Conservation (phyloP, 2,113 vertebrate species). For the Triplophysa siluroides region DNA sequence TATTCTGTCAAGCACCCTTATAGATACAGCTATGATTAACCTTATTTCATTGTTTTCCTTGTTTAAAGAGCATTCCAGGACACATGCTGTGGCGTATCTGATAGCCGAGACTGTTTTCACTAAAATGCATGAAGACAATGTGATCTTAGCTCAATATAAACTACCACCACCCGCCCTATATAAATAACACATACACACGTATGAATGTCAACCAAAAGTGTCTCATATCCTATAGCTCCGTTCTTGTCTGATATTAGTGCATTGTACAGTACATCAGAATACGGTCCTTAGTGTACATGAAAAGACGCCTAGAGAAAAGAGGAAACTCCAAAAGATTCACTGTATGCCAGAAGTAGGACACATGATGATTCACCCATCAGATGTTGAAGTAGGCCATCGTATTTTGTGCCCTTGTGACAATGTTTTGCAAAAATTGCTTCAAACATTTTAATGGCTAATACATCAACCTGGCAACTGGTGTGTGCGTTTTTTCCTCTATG, state of each 20-base stretch:
- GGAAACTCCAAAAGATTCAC: background rate
- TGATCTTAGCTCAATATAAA: slow-evolving; percentile 18
- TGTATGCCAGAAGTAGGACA: slow-evolving; percentile 33
- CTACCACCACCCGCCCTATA: slow-evolving; percentile 5
- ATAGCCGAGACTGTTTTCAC: slow-evolving; percentile 36
- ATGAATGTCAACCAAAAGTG: background rate
- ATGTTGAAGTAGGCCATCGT: slow-evolving; percentile 22
- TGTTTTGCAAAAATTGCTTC: slow-evolving; percentile 20
- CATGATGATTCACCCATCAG: slow-evolving; percentile 26
- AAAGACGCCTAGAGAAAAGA: background rate
- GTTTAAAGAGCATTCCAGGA: background rate
- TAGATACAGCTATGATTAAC: background rate
- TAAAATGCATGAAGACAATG: background rate
- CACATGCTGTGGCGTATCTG: slow-evolving; percentile 49
- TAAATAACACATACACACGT: slow-evolving; percentile 11
- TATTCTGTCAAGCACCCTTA: background rate
- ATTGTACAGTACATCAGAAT: background rate
- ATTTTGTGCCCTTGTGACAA: slow-evolving; percentile 7
- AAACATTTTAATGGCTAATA: background rate
- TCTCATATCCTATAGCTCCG: too few species aligned
- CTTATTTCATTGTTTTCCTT: slow-evolving; percentile 6
- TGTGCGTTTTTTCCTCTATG: background rate
- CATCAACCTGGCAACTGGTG: background rate
- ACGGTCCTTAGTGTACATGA: background rate
- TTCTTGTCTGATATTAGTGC: background rate